Conservation (phyloP, 2,888 invertebrate species). For the Pardosa pseudoannulata region DNA sequence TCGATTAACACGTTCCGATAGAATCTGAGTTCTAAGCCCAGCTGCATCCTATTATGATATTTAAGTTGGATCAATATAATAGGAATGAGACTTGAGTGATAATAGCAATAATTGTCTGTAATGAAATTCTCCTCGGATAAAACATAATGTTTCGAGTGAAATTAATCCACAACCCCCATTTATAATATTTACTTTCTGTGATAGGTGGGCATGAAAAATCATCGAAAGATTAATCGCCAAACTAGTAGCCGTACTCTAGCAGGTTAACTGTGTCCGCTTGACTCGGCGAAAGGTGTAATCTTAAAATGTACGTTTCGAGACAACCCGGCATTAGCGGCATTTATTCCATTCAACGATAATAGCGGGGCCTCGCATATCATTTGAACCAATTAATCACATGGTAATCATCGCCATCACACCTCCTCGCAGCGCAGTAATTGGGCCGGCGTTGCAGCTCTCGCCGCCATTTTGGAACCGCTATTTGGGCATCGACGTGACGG, state of each 20-base stretch:
- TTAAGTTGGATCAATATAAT: no score
- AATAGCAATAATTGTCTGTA: not conserved
- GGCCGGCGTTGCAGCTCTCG: constrained; percentile 23
- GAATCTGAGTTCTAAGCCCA: no score
- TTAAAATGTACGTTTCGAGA: constrained; percentile 36
- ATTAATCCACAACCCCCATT: not conserved
- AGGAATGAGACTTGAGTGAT: not conserved
- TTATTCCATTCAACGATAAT: constrained; percentile 40
- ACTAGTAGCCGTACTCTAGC: not conserved
- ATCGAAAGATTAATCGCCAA: constrained; percentile 25
- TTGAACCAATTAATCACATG: constrained; percentile 54
- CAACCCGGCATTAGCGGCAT: constrained; percentile 33
- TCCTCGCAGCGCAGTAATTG: constrained; percentile 34
- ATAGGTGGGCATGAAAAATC: constrained; percentile 6
- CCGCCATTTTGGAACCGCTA: not conserved
- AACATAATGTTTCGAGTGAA: not conserved
- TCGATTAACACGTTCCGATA: no score
- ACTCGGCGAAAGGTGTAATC: constrained; percentile 27
- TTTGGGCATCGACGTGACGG: constrained; percentile 18
- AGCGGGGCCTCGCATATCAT: constrained; percentile 47
- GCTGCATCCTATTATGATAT: no score
- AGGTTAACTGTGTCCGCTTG: not conserved
- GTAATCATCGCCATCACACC: constrained; percentile 54
- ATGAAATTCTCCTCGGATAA: not conserved
- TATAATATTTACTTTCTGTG: not conserved